Base-by-base conservation (phyloP, 2,888 invertebrate genomes). In the Bembecia ichneumoniformis region DNA sequence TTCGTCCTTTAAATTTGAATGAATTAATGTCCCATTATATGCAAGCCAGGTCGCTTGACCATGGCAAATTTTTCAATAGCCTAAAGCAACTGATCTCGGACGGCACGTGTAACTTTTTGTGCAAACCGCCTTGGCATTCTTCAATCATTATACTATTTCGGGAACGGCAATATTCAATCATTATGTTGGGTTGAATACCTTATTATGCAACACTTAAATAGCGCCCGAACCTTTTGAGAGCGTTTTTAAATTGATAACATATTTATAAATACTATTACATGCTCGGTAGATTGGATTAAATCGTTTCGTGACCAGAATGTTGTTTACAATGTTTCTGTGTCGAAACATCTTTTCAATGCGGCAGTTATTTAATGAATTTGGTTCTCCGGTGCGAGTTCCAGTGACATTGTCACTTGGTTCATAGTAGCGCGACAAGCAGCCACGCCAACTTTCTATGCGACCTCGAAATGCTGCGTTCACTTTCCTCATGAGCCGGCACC, bases 401-500 rank as follows among this genome's bases (percentile, higher is more conserved):
- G 40, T 40, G 40, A 14, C 14, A 40, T 57, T 53, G 47, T 45
- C 52, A 54, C 47, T 53, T 55, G 45, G 46, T 50, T 15, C 46
- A 54, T 48, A 47, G 49, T 50, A 47, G 43, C 20, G 36, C 40
- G 40, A 40, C 11, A 14, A 40, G 40, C 20, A 11, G 46, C 20
- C 28, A 28, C 28, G 14, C 28, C 46, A 80, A 87, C 87, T 87
- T 87, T 87, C 86, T 86, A 84, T 71, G 77, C 72, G 86, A 86
- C 87, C 87, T 87, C 86, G 77, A 84, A 87, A 74, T 81, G 77
- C 82, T 80, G 82, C 83, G 75, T 86, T 87, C 86, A 87, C 87
- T 87, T 87, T 87, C 86, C 75, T 84, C 81, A 74, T 74, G 66
- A 75, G 75, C 72, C 74, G 65, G 77, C 83, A 78, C 81, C 77